These are phyloP conservation scores for Heliconius sara DNA, from an alignment of 2,888 invertebrate species.

Conservation along the genomic window DNA sequence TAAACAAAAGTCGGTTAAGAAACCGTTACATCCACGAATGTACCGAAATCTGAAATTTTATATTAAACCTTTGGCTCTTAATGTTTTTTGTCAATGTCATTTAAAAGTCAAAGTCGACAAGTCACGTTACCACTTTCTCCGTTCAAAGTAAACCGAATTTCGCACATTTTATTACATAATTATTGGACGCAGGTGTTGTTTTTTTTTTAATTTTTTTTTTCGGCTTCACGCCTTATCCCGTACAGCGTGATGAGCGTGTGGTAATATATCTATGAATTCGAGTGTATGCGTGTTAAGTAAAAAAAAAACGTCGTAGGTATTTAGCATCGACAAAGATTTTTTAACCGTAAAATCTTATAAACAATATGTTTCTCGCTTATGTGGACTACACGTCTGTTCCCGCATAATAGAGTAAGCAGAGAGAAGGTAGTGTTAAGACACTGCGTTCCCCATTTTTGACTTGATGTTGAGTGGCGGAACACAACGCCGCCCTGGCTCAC, in stretches of 20 bases:
- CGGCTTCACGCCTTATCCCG: too few relatives aligned
- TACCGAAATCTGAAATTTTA: slow-evolving; percentile 37
- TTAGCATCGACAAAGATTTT: too few relatives aligned
- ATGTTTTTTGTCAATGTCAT: slow-evolving; percentile 64
- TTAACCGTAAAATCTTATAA: too few relatives aligned
- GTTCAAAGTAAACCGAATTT: slow-evolving; percentile 43
- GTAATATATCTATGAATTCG: too few relatives aligned
- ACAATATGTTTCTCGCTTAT: too few relatives aligned
- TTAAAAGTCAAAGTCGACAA: slow-evolving; percentile 64
- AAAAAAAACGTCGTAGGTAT: too few relatives aligned
- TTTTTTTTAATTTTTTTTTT: too few relatives aligned
- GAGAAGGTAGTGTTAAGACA: neutral
- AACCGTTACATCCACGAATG: slow-evolving; percentile 27
- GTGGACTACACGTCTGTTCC: too few relatives aligned
- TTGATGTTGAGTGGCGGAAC: neutral
- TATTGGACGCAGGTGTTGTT: neutral
- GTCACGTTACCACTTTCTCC: slow-evolving; percentile 60
- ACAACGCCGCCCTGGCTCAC: neutral
- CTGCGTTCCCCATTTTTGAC: neutral
- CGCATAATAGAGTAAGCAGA: neutral
- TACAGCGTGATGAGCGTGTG: too few relatives aligned
- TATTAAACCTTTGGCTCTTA: slow-evolving; percentile 56
- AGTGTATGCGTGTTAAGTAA: too few relatives aligned
- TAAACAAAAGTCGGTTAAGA: neutral
- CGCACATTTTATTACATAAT: slow-evolving; percentile 39